Evolutionary conservation across 2,888 invertebrate genomes (phyloP), one percentile per base, ranked within the genome.

Genomic region (Luperina nickerlii): DNA sequence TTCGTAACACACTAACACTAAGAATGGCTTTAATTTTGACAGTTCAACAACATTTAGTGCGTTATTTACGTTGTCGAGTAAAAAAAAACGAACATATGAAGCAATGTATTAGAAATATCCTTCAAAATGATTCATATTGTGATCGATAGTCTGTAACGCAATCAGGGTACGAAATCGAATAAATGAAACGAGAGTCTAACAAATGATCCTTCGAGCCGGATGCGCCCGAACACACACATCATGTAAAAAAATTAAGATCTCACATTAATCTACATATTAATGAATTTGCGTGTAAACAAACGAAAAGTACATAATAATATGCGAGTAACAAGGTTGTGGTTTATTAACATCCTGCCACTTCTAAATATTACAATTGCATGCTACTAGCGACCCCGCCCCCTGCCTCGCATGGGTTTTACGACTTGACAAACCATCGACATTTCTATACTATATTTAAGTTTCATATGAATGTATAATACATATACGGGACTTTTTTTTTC

Each of bases 271-370:
- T n/a, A n/a, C 60, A 60, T 60, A n/a, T 57, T n/a, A 57, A 57
- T 60, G 60, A 60, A 13, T n/a, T 1, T 13, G 57, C 57, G 57
- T 24, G 24, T 60, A 60, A 11, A 13, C 24, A 5, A 60, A 60
- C 9, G 42, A 9, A 1, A 42, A 42, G 42, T 62, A 38, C 38
- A 38, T 38, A 38, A 6, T 38, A 38, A 38, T 38, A 38, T 65
- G 27, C 8, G 45, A 24, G 54, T 65, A n/a, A 66, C 32, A 66
- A 54, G 79, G 45, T 66, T 78, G 45, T 54, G 32, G n/a, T 66
- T n/a, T n/a, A 15, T 32, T 18, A 54, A 57, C 63, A 54, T 42
- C 18, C 5, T 54, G 54, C 11, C 24, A 38, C 15, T 48, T 38
- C 2, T 27, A 11, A 78, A 79, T 48, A 24, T 66, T 48, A 66